Percentiles rank a stretch among this genome's conserved stretches.
Conservation (phyloP, 1,140 invertebrate species). For the Diploscapter pachys region DNA sequence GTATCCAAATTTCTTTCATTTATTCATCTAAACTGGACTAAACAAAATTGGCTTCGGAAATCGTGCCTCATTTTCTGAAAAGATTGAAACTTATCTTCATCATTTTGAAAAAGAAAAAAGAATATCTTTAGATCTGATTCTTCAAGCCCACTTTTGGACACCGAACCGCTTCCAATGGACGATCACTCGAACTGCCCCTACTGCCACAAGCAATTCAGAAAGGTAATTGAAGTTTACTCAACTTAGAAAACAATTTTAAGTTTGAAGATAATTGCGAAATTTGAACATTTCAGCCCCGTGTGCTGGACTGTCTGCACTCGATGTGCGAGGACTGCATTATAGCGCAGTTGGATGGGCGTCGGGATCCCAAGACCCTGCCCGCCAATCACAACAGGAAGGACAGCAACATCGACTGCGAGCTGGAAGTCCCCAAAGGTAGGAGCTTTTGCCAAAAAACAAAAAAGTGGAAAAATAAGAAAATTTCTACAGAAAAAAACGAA, state of each 20-base stretch:
- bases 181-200: constrained; percentile 41
- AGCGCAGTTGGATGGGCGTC: constrained; percentile 47
- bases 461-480: neutral
- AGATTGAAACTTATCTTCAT: too few species aligned
- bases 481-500: neutral
- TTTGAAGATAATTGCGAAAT: neutral
- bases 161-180: constrained; percentile 25
- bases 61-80: too few species aligned
- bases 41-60: too few species aligned
- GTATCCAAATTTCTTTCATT: too few species aligned
- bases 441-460: neutral
- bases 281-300: constrained; percentile 46
- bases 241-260: neutral
- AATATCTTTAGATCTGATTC: constrained; percentile 4
- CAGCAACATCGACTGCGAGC: constrained; percentile 10
- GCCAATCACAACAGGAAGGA: neutral
- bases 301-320: constrained; percentile 51
- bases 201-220: constrained; percentile 46
- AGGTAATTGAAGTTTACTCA: constrained; percentile 23
- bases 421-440: constrained; percentile 21
- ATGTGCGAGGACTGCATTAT: constrained; percentile 58
- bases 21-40: too few species aligned
- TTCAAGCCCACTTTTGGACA: constrained; percentile 21
- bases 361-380: neutral
- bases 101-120: too few species aligned